These are phyloP conservation scores for Oreonectes daqikongensis DNA, from an alignment of 2,797 vertebrate species.

Conservation along the genomic window DNA sequence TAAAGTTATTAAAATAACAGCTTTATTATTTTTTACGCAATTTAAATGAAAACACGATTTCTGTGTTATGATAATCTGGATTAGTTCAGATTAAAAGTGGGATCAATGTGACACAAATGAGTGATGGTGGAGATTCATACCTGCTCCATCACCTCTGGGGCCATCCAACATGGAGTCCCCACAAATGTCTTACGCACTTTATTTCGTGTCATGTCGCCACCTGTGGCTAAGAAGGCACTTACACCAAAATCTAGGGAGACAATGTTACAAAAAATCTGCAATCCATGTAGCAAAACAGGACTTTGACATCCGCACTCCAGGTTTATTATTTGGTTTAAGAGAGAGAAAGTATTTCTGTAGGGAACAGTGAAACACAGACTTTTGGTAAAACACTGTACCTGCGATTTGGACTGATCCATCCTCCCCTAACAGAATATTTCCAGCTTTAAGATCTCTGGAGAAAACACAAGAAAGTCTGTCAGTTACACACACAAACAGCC, in stretches of 20 bases:
- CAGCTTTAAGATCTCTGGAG: conserved; percentile 94
- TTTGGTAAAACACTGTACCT: conserved; percentile 75
- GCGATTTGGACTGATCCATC: conserved; percentile 98
- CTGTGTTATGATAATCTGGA: too few relatives aligned
- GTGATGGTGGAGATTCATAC: conserved; percentile 63
- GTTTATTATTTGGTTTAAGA: neutral
- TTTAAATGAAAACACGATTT: neutral
- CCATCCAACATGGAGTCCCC: conserved; percentile 98
- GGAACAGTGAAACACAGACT: neutral
- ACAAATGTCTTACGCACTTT: conserved; percentile 98
- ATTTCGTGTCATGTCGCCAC: conserved; percentile 95
- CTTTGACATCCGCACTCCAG: neutral
- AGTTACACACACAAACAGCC: conserved; percentile 21
- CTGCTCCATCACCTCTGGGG: conserved; percentile 98
- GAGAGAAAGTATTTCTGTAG: neutral
- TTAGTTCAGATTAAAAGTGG: neutral
- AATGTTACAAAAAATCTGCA: neutral
- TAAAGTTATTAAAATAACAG: neutral
- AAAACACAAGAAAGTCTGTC: conserved; percentile 28
- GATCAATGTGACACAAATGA: too few relatives aligned
- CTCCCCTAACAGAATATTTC: conserved; percentile 97
- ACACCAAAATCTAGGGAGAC: conserved; percentile 87
- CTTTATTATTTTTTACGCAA: neutral
- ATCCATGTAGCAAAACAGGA: neutral
- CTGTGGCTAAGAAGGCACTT: conserved; percentile 94